These are phyloP conservation scores for Solea senegalensis DNA, from an alignment of 2,113 vertebrate genomes.

Conservation along the genomic window DNA sequence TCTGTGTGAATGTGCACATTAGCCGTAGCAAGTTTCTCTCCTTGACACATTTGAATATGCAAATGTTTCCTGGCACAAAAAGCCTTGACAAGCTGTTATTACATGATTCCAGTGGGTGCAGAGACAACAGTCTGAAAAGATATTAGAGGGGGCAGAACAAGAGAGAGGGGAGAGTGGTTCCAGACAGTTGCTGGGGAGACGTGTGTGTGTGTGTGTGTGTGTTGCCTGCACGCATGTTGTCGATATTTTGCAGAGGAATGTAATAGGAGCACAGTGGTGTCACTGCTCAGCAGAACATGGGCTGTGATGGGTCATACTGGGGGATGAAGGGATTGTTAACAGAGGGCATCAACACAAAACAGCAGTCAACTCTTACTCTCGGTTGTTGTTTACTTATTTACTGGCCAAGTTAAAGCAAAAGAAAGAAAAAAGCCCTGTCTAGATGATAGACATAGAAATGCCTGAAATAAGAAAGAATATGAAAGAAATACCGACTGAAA, in stretches of 20 bases:
- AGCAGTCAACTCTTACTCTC: background rate
- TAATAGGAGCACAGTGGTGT: slow-evolving; percentile 42
- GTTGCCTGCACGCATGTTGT: background rate
- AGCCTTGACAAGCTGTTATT: slow-evolving; percentile 77
- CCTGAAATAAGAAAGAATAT: too few species aligned
- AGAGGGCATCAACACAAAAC: slow-evolving; percentile 18
- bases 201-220: slow-evolving; percentile 22
- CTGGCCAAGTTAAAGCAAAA: too few species aligned
- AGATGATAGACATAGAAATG: too few species aligned
- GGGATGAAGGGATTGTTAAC: slow-evolving; percentile 5
- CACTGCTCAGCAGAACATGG: slow-evolving; percentile 22
- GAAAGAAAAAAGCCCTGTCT: too few species aligned
- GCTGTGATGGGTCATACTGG: slow-evolving; percentile 22
- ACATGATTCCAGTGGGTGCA: slow-evolving; percentile 65
- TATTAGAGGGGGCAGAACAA: slow-evolving; percentile 56
- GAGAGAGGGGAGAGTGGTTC: slow-evolving; percentile 29
- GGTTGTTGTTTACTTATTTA: background rate
- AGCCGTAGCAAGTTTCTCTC: slow-evolving; percentile 56
- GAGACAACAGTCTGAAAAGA: slow-evolving; percentile 65
- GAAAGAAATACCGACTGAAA: too few species aligned
- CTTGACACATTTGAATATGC: slow-evolving; percentile 70
- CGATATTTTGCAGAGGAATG: slow-evolving; percentile 15
- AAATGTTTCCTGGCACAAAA: slow-evolving; percentile 69
- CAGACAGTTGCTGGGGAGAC: slow-evolving; percentile 59
- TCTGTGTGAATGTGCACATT: slow-evolving; percentile 60